Conservation (phyloP, 2,888 invertebrate genomes). For the Serrognathus titanus region DNA sequence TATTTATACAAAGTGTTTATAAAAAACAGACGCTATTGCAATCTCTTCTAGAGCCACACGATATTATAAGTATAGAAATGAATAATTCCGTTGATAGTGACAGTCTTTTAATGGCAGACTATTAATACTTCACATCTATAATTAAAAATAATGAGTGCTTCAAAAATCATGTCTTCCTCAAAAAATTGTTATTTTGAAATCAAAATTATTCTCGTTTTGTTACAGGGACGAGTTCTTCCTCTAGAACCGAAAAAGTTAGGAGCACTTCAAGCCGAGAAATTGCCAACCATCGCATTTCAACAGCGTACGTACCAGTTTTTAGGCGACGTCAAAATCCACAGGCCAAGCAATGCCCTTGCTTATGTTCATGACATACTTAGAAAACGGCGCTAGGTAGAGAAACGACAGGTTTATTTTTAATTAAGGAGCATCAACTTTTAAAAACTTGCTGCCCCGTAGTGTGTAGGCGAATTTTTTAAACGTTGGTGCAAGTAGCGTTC, state of each 20-base stretch:
- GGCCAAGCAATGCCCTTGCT: conserved; percentile 42
- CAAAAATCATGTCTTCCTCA: too few species aligned
- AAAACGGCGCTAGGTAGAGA: conserved; percentile 43
- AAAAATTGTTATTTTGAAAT: not conserved
- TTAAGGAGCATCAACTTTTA: not conserved
- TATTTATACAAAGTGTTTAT: too few species aligned
- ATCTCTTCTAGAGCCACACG: too few species aligned
- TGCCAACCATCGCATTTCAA: conserved; percentile 43
- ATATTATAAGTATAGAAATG: too few species aligned
- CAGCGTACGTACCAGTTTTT: conserved; percentile 49
- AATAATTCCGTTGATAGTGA: too few species aligned
- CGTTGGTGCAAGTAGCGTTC: not conserved
- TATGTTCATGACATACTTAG: conserved; percentile 45
- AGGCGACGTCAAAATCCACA: conserved; percentile 20
- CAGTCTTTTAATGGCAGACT: too few species aligned
- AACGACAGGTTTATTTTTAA: conserved; percentile 7
- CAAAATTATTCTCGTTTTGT: not conserved
- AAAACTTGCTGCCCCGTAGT: not conserved
- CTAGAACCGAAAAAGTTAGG: conserved; percentile 26
- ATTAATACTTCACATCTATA: too few species aligned
- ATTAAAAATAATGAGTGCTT: too few species aligned
- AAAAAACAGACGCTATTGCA: too few species aligned
- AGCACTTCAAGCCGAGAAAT: conserved; percentile 31
- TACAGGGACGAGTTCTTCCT: conserved; percentile 21
- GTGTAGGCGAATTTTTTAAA: not conserved